Conservation (phyloP, 1,140 invertebrate species). For the Nautilus pompilius region DNA sequence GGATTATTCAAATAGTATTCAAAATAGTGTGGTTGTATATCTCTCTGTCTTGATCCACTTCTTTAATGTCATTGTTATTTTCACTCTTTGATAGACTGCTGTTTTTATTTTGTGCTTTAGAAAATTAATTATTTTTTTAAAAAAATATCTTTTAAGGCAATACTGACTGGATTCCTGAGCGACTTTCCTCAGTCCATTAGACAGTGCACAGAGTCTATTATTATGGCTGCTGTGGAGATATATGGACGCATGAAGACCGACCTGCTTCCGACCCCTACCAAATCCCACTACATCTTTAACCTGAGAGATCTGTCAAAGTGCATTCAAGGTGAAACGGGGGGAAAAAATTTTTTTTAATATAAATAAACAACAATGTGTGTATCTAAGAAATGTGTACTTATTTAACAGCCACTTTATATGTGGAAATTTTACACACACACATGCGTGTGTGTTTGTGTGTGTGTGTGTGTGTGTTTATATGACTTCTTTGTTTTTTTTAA, state of each 20-base stretch:
- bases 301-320: constrained; percentile 56
- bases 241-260: constrained; percentile 55
- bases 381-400: not conserved
- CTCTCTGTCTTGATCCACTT: too few species aligned
- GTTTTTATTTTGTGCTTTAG: not conserved
- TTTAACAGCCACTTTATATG: not conserved
- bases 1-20: too few species aligned
- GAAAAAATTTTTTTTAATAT: not conserved
- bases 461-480: not conserved
- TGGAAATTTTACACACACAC: not conserved
- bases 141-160: constrained; percentile 59
- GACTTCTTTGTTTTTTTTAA: not conserved
- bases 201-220: constrained; percentile 50
- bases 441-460: too few species aligned
- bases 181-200: constrained; percentile 58
- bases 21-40: too few species aligned
- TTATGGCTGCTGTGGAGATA: constrained; percentile 54
- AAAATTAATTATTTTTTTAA: constrained; percentile 3
- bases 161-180: constrained; percentile 70
- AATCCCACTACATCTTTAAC: constrained; percentile 58
- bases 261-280: constrained; percentile 56
- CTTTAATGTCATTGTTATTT: too few species aligned
- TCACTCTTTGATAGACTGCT: too few species aligned
- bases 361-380: not conserved
- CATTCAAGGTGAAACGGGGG: constrained; percentile 48